Conservation (phyloP, 2,797 vertebrate genomes). For the Halcyon leucocephala region DNA sequence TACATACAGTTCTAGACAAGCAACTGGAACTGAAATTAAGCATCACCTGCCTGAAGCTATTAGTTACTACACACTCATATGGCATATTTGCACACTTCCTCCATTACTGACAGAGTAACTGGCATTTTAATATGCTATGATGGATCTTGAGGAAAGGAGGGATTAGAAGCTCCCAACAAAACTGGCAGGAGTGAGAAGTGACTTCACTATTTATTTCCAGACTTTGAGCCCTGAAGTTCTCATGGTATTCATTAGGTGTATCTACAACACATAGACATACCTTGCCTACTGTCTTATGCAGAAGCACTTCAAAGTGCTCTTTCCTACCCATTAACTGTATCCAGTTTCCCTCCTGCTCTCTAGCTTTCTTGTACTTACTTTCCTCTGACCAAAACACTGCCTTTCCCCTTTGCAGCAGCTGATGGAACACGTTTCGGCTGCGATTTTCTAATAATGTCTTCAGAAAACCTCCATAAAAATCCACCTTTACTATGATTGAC, state of each 20-base stretch:
- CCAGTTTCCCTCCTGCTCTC: background rate
- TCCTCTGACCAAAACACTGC: background rate
- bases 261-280: background rate
- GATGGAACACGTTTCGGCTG: background rate
- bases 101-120: background rate
- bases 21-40: conserved; percentile 22
- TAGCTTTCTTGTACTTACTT: background rate
- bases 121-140: background rate
- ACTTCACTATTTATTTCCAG: background rate
- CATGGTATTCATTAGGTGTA: background rate
- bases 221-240: background rate
- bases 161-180: background rate
- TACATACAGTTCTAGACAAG: background rate
- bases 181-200: background rate
- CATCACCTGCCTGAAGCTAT: background rate
- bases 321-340: background rate
- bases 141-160: background rate
- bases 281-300: background rate
- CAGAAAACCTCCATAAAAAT: conserved; percentile 18
- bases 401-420: background rate
- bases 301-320: background rate
- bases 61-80: background rate
- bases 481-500: conserved; percentile 1
- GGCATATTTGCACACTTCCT: background rate
- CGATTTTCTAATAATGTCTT: conserved; percentile 1